phyloP scores from a whole-genome alignment of 2,888 invertebrate genomes.

The Drosophila prolongata region DNA sequence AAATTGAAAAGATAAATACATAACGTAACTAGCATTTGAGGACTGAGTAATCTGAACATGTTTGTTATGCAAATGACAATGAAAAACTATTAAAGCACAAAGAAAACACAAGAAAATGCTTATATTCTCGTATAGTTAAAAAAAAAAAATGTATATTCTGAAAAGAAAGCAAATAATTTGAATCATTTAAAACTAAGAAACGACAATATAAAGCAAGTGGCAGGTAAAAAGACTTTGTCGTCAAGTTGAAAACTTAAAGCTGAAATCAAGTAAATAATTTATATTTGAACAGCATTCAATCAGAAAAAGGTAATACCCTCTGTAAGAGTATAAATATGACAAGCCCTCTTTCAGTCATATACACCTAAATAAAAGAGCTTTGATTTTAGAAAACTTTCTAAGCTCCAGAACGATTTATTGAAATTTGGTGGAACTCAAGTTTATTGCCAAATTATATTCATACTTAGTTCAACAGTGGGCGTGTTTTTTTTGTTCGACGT shows the following conservation, averaged over 20 bases:
- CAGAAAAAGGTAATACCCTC: neutral
- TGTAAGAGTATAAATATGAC: neutral
- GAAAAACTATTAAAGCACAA: neutral
- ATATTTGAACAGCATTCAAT: too few relatives aligned
- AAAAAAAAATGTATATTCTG: too few relatives aligned
- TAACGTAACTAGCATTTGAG: too few relatives aligned
- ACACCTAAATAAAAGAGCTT: neutral
- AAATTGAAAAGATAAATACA: too few relatives aligned
- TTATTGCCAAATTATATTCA: neutral
- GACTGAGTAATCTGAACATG: neutral
- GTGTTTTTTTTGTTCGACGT: constrained; percentile 11
- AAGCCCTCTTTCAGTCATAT: neutral
- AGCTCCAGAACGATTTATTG: neutral
- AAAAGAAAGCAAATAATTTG: too few relatives aligned
- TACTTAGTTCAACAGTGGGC: neutral
- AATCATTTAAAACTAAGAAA: too few relatives aligned
- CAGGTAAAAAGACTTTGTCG: too few relatives aligned
- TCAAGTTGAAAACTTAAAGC: too few relatives aligned
- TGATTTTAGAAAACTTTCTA: neutral
- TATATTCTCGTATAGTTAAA: neutral
- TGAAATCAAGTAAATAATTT: too few relatives aligned
- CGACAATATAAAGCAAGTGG: too few relatives aligned
- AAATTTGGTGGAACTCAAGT: constrained; percentile 17
- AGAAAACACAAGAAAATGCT: neutral
- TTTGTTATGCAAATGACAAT: neutral